Conservation (phyloP, 2,113 vertebrate species). For the Cyprinodon variegatus region DNA sequence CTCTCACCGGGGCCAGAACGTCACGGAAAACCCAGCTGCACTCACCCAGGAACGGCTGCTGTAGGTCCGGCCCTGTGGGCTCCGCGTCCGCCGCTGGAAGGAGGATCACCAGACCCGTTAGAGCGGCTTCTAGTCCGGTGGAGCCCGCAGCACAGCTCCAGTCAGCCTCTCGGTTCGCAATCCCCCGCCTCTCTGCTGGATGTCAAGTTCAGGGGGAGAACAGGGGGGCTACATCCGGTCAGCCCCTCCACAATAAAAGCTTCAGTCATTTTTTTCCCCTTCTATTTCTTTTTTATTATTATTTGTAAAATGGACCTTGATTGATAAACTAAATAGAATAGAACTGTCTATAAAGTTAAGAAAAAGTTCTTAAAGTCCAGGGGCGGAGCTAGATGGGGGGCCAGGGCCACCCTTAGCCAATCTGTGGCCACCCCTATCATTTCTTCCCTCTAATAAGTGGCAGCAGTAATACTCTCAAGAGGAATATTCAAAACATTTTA, state of each 20-base stretch:
- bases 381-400: no score
- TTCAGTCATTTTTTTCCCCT: not conserved
- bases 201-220: not conserved
- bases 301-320: not conserved
- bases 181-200: slow-evolving; percentile 52
- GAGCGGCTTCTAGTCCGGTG: not conserved
- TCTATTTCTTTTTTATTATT: not conserved
- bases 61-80: not conserved
- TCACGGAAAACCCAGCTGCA: not conserved
- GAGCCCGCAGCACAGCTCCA: slow-evolving; percentile 31
- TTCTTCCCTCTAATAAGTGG: no score
- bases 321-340: no score
- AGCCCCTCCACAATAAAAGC: slow-evolving; percentile 23
- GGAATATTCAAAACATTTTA: no score
- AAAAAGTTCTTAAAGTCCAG: no score
- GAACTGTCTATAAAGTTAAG: no score
- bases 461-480: no score
- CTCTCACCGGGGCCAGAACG: slow-evolving; percentile 11
- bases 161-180: slow-evolving; percentile 37
- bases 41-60: slow-evolving; percentile 37
- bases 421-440: no score
- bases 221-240: slow-evolving; percentile 17
- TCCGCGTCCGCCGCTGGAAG: not conserved
- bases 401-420: no score
- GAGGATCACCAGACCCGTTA: slow-evolving; percentile 27